These are phyloP conservation scores for Chrysocyon brachyurus DNA, from an alignment of 2,797 vertebrate genomes.

Conservation along the genomic window DNA sequence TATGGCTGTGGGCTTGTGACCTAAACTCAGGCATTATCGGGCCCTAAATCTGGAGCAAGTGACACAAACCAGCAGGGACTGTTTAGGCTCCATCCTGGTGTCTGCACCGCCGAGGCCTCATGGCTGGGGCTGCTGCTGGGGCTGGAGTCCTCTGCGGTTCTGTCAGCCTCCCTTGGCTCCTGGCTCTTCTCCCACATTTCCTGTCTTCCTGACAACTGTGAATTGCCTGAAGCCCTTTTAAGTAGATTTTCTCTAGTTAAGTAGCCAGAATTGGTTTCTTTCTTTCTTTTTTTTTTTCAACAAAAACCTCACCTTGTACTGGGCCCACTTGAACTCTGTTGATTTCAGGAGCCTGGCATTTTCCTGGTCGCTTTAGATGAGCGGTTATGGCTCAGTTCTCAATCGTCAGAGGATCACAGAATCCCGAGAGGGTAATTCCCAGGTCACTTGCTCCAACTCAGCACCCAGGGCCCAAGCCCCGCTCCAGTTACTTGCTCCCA, in stretches of 20 bases:
- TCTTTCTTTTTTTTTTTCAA: neutral
- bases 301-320: neutral
- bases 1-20: neutral
- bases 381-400: neutral
- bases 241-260: neutral
- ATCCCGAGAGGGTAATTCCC: neutral
- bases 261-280: neutral
- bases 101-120: neutral
- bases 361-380: neutral
- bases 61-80: neutral
- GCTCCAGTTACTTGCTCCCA: neutral
- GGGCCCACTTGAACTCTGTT: neutral
- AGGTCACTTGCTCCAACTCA: neutral
- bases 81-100: neutral
- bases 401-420: neutral
- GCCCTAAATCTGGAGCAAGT: neutral
- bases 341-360: neutral
- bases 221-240: neutral
- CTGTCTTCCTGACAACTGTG: slow-evolving; percentile 10
- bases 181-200: neutral
- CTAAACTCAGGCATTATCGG: neutral
- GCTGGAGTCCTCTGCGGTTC: neutral
- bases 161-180: neutral
- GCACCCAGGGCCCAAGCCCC: neutral
- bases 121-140: neutral